Base-by-base conservation (phyloP, 1,140 invertebrate genomes). In the Drusus annulatus region DNA sequence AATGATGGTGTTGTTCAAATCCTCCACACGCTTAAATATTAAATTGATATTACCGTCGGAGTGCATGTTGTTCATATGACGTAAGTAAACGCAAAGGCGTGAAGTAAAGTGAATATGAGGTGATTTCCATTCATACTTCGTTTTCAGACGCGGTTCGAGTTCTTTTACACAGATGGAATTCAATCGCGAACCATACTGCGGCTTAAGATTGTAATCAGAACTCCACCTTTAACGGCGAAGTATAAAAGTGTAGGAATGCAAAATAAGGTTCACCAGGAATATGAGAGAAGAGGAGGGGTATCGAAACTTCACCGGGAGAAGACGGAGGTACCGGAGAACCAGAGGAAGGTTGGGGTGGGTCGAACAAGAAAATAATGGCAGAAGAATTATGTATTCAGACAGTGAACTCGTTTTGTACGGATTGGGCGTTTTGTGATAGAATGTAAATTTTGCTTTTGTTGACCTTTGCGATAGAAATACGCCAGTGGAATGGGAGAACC, bases 351-450 rank as follows among this genome's bases (percentile, higher is more conserved):
- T 21, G 28, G 21, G 58, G 74, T 50, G 54, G 25, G 50, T 52
- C 36, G 78, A 73, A 77, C 63, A 69, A 75, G 78, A 76, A 73
- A 83, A 80, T 80, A 83, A 80, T 78, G 76, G 65, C 25, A 78
- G 76, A 80, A 69, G 60, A 83, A 83, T 83, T 83, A 83, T 80
- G 81, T 83, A 83, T 83, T 83, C 81, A 78, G 79, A 58, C 63
- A 76, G 81, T 79, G 78, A 68, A 65, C 62, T 78, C 78, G 78
- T 76, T 76, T 80, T 80, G 78, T 78, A 25, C 78, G 65, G 81
- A 80, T 82, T 80, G 81, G 75, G 69, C 81, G 81, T 79, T 82
- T 80, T 79, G 81, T 73, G 65, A 80, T 69, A 71, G 78, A 82
- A 82, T 78, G 78, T 65, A 82, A 82, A 82, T 82, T 82, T 63